These are phyloP conservation scores for Oscheius sp. DNA, from an alignment of 2,888 invertebrate genomes.

Conservation along the genomic window DNA sequence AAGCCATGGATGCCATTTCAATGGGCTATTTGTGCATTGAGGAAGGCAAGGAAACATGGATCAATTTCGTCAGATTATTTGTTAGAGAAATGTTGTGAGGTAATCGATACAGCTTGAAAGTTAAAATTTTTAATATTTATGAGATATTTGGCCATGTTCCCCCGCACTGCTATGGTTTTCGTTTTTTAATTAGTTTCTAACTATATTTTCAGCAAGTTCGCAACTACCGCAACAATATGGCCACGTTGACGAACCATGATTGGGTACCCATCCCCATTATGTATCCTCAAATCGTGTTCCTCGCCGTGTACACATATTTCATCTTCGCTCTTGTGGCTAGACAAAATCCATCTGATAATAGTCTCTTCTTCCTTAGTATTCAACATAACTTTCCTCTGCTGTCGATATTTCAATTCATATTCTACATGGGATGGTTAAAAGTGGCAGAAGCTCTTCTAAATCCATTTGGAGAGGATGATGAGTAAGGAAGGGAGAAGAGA, in stretches of 20 bases:
- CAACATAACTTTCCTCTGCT: slow-evolving; percentile 40
- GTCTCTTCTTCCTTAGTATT: not conserved
- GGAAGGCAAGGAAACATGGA: slow-evolving; percentile 42
- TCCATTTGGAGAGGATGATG: not conserved
- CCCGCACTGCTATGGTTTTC: no score
- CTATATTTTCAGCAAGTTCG: slow-evolving; percentile 19
- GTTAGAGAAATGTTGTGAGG: slow-evolving; percentile 39
- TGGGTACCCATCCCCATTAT: slow-evolving; percentile 61
- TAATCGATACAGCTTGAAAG: not conserved
- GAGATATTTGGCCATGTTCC: no score
- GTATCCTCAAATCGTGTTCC: slow-evolving; percentile 63
- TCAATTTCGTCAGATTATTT: slow-evolving; percentile 37
- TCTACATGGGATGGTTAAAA: slow-evolving; percentile 34
- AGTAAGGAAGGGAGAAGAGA: not conserved
- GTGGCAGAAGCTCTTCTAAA: not conserved
- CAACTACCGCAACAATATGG: slow-evolving; percentile 43
- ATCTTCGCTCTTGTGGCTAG: not conserved
- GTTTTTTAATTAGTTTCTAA: not conserved
- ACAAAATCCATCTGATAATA: not conserved
- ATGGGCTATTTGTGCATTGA: slow-evolving; percentile 56
- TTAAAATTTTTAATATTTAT: no score
- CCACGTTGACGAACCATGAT: slow-evolving; percentile 49
- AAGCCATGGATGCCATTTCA: slow-evolving; percentile 66
- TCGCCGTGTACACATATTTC: slow-evolving; percentile 35
- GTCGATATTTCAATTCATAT: slow-evolving; percentile 47